A percentile compares a stretch with the other conserved stretches of the same genome.
These are phyloP conservation scores for Rhogogaster chlorosoma DNA, from an alignment of 2,888 invertebrate genomes.

Conservation along the genomic window DNA sequence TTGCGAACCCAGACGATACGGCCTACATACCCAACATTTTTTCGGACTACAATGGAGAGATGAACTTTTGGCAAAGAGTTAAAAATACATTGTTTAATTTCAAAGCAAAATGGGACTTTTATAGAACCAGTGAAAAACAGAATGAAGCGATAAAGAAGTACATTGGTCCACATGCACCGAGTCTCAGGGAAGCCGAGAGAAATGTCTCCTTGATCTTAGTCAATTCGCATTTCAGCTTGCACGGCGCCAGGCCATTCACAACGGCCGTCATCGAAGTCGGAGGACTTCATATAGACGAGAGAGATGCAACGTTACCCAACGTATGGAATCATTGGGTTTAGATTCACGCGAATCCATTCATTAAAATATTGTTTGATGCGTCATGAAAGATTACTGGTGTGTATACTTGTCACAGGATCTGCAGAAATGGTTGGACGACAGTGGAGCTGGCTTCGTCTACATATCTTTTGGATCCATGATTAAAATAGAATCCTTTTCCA, in stretches of 20 bases:
- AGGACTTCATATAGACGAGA: slow-evolving; percentile 78
- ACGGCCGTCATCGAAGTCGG: slow-evolving; percentile 79
- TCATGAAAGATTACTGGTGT: not conserved
- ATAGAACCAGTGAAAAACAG: slow-evolving; percentile 56
- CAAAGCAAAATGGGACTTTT: slow-evolving; percentile 36
- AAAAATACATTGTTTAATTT: slow-evolving; percentile 57
- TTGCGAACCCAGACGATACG: slow-evolving; percentile 61
- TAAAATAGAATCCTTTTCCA: slow-evolving; percentile 63
- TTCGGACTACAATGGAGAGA: slow-evolving; percentile 4
- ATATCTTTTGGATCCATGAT: slow-evolving; percentile 69
- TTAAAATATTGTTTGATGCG: not conserved
- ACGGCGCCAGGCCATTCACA: slow-evolving; percentile 76
- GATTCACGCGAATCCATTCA: not conserved
- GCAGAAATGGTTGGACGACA: slow-evolving; percentile 65
- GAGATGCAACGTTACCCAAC: slow-evolving; percentile 56
- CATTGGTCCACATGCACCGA: slow-evolving; percentile 69
- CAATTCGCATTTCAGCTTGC: slow-evolving; percentile 79
- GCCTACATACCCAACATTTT: slow-evolving; percentile 60
- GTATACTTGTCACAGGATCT: slow-evolving; percentile 59
- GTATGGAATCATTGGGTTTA: slow-evolving; percentile 54
- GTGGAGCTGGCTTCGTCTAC: slow-evolving; percentile 67
- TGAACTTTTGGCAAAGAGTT: slow-evolving; percentile 63
- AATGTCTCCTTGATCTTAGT: slow-evolving; percentile 78
- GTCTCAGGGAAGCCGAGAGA: slow-evolving; percentile 75
- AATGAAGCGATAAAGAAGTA: slow-evolving; percentile 62